Evolutionary conservation across 1,140 invertebrate species (phyloP), one percentile per base, ranked within the genome.

Genomic region (Saccostrea echinata): DNA sequence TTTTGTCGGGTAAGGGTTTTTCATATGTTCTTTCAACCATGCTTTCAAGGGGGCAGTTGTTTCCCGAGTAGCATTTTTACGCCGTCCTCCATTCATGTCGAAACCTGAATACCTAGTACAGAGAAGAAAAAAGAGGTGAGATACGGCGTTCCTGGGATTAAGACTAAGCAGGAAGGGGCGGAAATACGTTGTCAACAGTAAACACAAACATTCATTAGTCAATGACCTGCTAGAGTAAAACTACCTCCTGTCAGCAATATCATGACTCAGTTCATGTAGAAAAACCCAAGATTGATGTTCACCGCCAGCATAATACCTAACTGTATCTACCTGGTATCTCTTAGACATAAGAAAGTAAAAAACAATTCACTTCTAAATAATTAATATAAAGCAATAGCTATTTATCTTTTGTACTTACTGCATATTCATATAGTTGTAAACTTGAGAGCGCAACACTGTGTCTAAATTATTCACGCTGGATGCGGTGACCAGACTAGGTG

Each of bases 1-100:
- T 95, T 99, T 99, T 52, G 98, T 99, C 6, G 98, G 98, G 95
- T 99, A 99, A 0, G 99, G 99, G 95, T 99, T 99, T 95, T 99
- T 99, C 95, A 98, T 98, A 96, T 99, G 99, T 93, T 99, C 98
- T 95, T 98, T 98, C 3, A 99, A 96, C 99, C 99, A 99, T n/a
- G 98, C 98, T 95, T 99, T 99, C 21, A 98, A 95, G 9, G 98
- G 99, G 52, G 97, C 97, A 35, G 98, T 99, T 2, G 98, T 98
- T 95, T 99, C 98, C 85, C 98, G 96, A 8, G 98, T 99, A 3
- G 98, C 98, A 94, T 99, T 99, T 95, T 99, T 99, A 82, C 98
- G 96, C 87, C 98, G 96, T 64, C 97, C 97, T 53, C 97, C 97
- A 12, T 97, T 98, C 35, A 53, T 51, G 81, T 83, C 81, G 30